phyloP scores from a whole-genome alignment of 2,888 invertebrate species.

The Empis stercorea region DNA sequence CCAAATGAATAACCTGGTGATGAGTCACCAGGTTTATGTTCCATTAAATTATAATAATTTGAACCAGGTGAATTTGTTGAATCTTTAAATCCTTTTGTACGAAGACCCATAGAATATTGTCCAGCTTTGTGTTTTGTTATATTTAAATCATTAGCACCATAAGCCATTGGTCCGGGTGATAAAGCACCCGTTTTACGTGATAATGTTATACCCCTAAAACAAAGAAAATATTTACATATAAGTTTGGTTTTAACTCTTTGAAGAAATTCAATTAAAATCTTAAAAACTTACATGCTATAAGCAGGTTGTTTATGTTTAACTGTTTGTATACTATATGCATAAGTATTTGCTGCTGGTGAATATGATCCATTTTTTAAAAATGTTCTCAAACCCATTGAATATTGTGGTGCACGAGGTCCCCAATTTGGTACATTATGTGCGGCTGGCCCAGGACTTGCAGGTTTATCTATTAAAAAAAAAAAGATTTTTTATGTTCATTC shows the following conservation, averaged over 20 bases:
- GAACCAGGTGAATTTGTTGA: constrained; percentile 24
- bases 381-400: constrained; percentile 38
- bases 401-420: constrained; percentile 35
- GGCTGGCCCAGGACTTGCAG: constrained; percentile 28
- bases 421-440: constrained; percentile 23
- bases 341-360: constrained; percentile 28
- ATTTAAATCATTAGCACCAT: constrained; percentile 22
- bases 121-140: constrained; percentile 20
- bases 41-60: constrained; percentile 25
- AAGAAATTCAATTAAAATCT: neutral
- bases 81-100: constrained; percentile 6
- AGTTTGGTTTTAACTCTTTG: neutral
- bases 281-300: constrained; percentile 26
- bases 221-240: neutral
- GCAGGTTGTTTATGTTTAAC: constrained; percentile 22
- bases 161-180: constrained; percentile 33
- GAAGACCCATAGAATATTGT: constrained; percentile 21
- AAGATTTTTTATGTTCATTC: no score
- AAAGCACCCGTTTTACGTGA: constrained; percentile 8
- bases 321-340: constrained; percentile 19
- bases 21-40: constrained; percentile 26
- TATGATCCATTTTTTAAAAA: constrained; percentile 15
- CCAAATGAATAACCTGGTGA: constrained; percentile 28
- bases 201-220: constrained; percentile 22
- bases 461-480: constrained; percentile 21